Conservation (phyloP, 1,140 invertebrate species). For the Trigoniulus corallinus region DNA sequence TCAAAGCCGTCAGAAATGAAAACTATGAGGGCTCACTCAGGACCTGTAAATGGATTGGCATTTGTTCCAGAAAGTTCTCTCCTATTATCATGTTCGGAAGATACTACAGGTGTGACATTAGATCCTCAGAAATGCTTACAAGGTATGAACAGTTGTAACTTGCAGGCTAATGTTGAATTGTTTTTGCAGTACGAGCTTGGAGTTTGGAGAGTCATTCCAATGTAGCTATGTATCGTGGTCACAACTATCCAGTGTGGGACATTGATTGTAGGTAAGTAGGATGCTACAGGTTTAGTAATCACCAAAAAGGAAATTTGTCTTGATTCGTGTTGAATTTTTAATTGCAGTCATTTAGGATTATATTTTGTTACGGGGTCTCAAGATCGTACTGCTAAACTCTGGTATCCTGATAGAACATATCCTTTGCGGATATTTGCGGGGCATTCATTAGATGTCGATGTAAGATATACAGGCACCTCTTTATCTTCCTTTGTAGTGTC, state of each 20-base stretch:
- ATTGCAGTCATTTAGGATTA: constrained; percentile 38
- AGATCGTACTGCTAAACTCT: constrained; percentile 66
- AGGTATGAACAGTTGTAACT: constrained; percentile 1
- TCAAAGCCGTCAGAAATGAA: too few species aligned
- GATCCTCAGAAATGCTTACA: constrained; percentile 2
- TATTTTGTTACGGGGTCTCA: constrained; percentile 66
- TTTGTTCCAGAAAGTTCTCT: constrained; percentile 19
- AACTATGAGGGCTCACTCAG: constrained; percentile 21
- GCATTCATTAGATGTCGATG: constrained; percentile 66
- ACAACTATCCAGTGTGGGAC: constrained; percentile 29
- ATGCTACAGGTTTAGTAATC: background rate
- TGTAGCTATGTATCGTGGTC: constrained; percentile 27
- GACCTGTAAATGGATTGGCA: constrained; percentile 23
- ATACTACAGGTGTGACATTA: constrained; percentile 20
- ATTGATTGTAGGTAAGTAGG: constrained; percentile 15
- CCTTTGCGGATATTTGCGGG: constrained; percentile 63
- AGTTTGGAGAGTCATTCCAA: constrained; percentile 20
- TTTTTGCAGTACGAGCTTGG: constrained; percentile 24
- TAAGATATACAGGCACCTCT: constrained; percentile 25
- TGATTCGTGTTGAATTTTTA: background rate
- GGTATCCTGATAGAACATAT: constrained; percentile 62
- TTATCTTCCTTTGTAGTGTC: constrained; percentile 1
- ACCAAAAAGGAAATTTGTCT: background rate
- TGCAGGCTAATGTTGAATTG: background rate
- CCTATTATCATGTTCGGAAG: constrained; percentile 27